A percentile compares a stretch with the other conserved stretches of the same genome.
Evolutionary conservation across 2,888 invertebrate species (phyloP).

Genomic region (Drosophila prolongata): DNA sequence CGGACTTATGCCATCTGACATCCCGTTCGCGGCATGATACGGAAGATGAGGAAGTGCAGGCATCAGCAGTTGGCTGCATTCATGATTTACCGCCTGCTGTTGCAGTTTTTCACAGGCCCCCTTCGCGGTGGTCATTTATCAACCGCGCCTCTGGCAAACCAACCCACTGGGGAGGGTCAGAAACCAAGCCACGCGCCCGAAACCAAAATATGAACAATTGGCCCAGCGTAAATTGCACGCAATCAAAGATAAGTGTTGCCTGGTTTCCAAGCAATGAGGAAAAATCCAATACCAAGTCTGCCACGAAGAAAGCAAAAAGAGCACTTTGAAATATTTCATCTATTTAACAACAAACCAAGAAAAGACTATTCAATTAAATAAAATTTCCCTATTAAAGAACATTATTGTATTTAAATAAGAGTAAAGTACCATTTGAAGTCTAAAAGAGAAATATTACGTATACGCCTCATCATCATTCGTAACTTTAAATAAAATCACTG

Average conservation of each 20-base stretch:
- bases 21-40: conserved; percentile 10
- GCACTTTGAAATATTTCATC: not conserved
- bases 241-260: conserved; percentile 32
- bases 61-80: conserved; percentile 40
- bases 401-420: no score
- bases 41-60: conserved; percentile 44
- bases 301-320: not conserved
- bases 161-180: conserved; percentile 26
- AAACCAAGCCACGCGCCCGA: conserved; percentile 10
- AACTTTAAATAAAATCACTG: no score
- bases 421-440: not conserved
- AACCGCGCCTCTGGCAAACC: conserved; percentile 35
- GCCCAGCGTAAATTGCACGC: conserved; percentile 24
- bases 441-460: not conserved
- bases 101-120: conserved; percentile 10
- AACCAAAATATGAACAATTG: conserved; percentile 38
- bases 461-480: not conserved
- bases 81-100: conserved; percentile 48
- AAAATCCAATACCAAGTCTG: conserved; percentile 1
- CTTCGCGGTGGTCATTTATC: conserved; percentile 49
- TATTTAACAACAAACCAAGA: no score
- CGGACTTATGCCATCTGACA: conserved; percentile 46
- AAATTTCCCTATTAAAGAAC: no score
- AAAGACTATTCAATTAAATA: not conserved
- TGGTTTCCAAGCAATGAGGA: conserved; percentile 5